These are phyloP conservation scores for Capromys pilorides DNA, from an alignment of 2,797 vertebrate genomes.

Conservation along the genomic window DNA sequence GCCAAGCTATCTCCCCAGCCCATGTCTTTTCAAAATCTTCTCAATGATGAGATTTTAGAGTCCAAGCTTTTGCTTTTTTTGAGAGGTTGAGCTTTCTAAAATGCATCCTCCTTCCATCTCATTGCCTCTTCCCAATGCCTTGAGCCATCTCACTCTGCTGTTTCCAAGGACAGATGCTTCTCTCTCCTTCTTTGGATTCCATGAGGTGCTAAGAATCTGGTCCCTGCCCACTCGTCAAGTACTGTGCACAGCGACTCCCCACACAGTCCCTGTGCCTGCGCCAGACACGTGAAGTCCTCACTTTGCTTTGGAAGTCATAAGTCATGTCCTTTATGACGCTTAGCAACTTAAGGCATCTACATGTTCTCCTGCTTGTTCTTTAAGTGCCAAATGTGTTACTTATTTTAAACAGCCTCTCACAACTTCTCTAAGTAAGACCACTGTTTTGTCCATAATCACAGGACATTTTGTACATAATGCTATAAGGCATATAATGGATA, in stretches of 20 bases:
- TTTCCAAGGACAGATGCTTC: neutral
- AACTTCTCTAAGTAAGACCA: neutral
- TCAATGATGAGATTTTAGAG: neutral
- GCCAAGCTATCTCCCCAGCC: no score
- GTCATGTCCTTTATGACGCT: neutral
- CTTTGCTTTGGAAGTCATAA: neutral
- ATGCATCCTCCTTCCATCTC: neutral
- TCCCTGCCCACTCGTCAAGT: neutral
- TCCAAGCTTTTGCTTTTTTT: neutral
- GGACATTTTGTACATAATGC: neutral
- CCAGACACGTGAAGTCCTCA: neutral
- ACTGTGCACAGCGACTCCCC: neutral
- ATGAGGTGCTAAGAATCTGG: neutral
- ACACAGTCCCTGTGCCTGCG: neutral
- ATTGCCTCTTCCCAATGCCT: neutral
- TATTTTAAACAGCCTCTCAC: neutral
- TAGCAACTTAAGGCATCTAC: neutral
- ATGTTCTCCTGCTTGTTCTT: neutral
- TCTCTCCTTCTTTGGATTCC: slow-evolving; percentile 6
- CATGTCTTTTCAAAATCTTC: neutral
- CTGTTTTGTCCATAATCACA: neutral
- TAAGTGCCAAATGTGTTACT: neutral
- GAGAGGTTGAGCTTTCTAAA: neutral
- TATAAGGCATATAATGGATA: neutral
- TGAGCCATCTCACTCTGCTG: neutral